These are phyloP conservation scores for Pristionchus japonicus DNA, from an alignment of 2,888 invertebrate genomes.

Conservation along the genomic window DNA sequence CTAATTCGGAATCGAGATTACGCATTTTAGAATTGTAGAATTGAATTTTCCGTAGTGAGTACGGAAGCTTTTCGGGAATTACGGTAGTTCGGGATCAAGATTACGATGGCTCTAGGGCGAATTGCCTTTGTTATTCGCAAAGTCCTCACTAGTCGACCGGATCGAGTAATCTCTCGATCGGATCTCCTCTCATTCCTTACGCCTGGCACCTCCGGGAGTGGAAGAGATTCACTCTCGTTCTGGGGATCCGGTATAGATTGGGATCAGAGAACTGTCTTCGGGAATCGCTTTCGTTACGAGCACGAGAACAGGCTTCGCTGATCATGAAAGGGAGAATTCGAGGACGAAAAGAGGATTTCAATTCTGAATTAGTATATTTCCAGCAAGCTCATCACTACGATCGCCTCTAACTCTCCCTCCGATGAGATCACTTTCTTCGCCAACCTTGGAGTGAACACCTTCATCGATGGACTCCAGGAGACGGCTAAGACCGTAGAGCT, in stretches of 20 bases:
- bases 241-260: background rate
- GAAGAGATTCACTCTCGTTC: background rate
- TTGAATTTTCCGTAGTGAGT: too few relatives aligned
- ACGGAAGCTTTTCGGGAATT: background rate
- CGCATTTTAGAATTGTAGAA: too few relatives aligned
- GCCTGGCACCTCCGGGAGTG: background rate
- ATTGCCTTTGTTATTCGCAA: background rate
- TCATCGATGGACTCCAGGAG: conserved; percentile 21
- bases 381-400: conserved; percentile 42
- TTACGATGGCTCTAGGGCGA: background rate
- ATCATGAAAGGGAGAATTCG: background rate
- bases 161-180: background rate
- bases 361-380: background rate
- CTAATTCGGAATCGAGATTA: background rate
- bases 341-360: background rate
- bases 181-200: background rate
- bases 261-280: background rate
- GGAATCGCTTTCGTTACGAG: background rate
- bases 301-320: background rate
- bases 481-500: background rate
- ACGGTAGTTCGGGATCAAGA: background rate
- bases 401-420: background rate
- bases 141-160: background rate
- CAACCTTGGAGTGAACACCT: conserved; percentile 1
- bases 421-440: conserved; percentile 46